phyloP scores from a whole-genome alignment of 2,797 vertebrate species.

The Microctenopoma lineatum region DNA sequence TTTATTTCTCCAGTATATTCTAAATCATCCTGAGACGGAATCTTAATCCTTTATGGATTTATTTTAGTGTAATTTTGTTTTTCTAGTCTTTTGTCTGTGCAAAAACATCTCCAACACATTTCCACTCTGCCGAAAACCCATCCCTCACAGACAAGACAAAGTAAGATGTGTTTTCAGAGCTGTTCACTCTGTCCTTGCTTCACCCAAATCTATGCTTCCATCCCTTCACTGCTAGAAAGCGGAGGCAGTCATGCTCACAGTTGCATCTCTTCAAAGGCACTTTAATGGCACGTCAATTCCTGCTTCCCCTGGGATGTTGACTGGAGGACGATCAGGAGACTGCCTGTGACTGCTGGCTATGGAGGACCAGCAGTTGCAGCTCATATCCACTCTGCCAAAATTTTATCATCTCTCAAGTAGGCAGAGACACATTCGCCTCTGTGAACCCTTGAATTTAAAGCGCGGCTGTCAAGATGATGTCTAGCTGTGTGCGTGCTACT shows the following conservation, averaged over 20 bases:
- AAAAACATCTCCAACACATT: constrained; percentile 21
- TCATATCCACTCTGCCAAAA: constrained; percentile 53
- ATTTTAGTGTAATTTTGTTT: constrained; percentile 11
- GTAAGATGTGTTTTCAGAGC: constrained; percentile 50
- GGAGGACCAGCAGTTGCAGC: constrained; percentile 66
- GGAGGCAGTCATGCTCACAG: constrained; percentile 71
- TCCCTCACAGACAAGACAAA: constrained; percentile 25
- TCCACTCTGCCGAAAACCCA: constrained; percentile 11
- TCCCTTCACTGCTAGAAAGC: constrained; percentile 57
- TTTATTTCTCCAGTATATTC: background rate
- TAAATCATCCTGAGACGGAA: constrained; percentile 6
- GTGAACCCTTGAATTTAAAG: constrained; percentile 61
- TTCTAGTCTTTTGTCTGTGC: constrained; percentile 38
- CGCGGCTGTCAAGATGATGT: constrained; percentile 64
- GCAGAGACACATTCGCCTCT: constrained; percentile 63
- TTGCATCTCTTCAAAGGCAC: constrained; percentile 74
- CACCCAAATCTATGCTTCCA: constrained; percentile 61
- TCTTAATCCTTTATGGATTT: background rate
- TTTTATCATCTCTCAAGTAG: constrained; percentile 56
- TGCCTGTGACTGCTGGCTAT: constrained; percentile 67
- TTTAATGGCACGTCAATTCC: constrained; percentile 74
- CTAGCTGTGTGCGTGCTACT: constrained; percentile 31
- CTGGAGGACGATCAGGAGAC: constrained; percentile 68
- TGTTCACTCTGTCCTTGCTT: constrained; percentile 51
- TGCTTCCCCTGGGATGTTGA: constrained; percentile 70